A percentile compares a stretch with the other conserved stretches of the same genome.
Conservation (phyloP, 35 echinoderm and acorn worm species). For the Ptychodera flava region DNA sequence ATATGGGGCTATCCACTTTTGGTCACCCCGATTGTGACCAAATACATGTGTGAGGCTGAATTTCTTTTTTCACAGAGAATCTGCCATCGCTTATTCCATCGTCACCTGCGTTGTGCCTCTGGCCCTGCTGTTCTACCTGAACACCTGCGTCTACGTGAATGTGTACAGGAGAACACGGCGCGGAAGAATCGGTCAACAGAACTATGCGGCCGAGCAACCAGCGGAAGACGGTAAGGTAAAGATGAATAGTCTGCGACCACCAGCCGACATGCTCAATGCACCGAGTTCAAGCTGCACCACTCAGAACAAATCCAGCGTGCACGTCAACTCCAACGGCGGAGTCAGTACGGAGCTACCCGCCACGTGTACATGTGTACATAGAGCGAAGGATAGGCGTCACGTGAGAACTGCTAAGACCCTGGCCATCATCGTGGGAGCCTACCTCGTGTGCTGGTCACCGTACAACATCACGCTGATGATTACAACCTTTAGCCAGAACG, state of each 20-base stretch:
- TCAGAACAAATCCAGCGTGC: background rate
- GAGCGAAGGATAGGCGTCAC: background rate
- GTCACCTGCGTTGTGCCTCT: too few relatives aligned
- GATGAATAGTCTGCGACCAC: background rate
- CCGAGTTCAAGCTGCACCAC: background rate
- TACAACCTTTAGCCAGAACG: background rate
- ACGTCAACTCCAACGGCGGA: background rate
- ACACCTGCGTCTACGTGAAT: too few relatives aligned
- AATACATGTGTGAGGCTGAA: slow-evolving; percentile 16
- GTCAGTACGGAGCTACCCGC: background rate
- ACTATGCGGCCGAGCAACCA: too few relatives aligned
- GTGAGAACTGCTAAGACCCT: slow-evolving; percentile 30
- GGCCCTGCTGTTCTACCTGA: too few relatives aligned
- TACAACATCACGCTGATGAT: slow-evolving; percentile 16
- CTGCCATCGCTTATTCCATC: background rate
- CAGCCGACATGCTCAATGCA: background rate
- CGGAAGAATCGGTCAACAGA: too few relatives aligned
- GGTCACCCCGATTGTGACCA: background rate
- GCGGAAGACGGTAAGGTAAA: background rate
- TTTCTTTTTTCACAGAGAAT: slow-evolving; percentile 14
- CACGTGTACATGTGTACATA: background rate
- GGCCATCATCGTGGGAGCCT: slow-evolving; percentile 18
- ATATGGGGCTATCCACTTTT: slow-evolving; percentile 11
- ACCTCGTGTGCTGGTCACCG: slow-evolving; percentile 29
- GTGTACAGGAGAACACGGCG: too few relatives aligned